Evolutionary conservation across 2,888 invertebrate species (phyloP).

Genomic region (Nephrotoma guestfalica): DNA sequence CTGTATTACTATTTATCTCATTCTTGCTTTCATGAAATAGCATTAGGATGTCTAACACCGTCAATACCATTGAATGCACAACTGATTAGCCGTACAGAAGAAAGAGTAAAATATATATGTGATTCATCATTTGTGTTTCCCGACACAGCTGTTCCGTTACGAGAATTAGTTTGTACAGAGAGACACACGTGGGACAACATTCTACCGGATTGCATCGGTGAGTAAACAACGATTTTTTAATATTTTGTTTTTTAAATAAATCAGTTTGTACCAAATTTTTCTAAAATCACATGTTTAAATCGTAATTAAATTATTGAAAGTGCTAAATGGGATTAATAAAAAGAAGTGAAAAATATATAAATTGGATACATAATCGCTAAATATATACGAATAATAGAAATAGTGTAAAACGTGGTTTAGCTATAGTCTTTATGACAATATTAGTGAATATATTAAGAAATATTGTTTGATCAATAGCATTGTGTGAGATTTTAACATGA

Average conservation of each 20-base stretch:
- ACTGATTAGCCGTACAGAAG: constrained; percentile 47
- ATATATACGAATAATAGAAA: background rate
- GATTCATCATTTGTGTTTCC: constrained; percentile 51
- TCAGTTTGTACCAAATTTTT: background rate
- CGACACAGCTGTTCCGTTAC: constrained; percentile 46
- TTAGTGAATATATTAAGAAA: background rate
- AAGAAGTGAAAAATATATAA: background rate
- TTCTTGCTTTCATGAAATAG: constrained; percentile 26
- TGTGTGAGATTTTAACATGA: background rate
- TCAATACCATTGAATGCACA: constrained; percentile 51
- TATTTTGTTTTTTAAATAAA: background rate
- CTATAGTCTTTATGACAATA: background rate
- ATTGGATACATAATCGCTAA: background rate
- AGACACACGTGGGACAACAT: constrained; percentile 50
- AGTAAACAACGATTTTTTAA: constrained; percentile 24
- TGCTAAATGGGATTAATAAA: background rate
- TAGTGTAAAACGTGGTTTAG: background rate
- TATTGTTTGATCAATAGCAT: background rate
- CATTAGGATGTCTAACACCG: constrained; percentile 51
- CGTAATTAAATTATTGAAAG: background rate
- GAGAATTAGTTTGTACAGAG: constrained; percentile 46
- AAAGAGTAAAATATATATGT: constrained; percentile 53
- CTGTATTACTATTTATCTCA: background rate
- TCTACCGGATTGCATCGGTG: constrained; percentile 48
- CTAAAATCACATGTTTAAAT: background rate